A percentile compares a stretch with the other conserved stretches of the same genome.
These are phyloP conservation scores for Drosophila navojoa DNA, from an alignment of 1,140 invertebrate species.

Conservation along the genomic window DNA sequence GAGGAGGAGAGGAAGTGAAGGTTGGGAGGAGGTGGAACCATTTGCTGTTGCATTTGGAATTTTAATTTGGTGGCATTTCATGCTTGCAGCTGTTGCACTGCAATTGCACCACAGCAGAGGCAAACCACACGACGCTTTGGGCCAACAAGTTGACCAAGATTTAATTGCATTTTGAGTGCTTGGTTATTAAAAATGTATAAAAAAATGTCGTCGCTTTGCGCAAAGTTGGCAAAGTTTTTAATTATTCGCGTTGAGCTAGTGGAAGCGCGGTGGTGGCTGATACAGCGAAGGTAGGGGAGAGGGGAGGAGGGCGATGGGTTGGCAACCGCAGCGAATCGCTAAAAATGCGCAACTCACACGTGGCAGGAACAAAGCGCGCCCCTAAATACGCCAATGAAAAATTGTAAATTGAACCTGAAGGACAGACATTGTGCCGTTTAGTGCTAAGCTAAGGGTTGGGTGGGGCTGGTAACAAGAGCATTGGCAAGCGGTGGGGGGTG, in stretches of 20 bases:
- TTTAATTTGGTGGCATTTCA: conserved; percentile 75
- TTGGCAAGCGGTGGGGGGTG: not conserved
- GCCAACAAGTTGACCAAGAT: conserved; percentile 78
- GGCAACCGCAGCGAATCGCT: conserved; percentile 74
- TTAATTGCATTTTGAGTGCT: conserved; percentile 81
- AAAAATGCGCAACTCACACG: conserved; percentile 57
- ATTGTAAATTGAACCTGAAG: conserved; percentile 62
- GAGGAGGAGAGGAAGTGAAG: conserved; percentile 11
- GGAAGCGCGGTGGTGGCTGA: not conserved
- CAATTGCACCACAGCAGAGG: not conserved
- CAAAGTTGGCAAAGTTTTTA: conserved; percentile 66
- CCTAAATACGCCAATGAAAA: conserved; percentile 70
- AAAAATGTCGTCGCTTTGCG: conserved; percentile 44
- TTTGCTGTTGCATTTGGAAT: conserved; percentile 65
- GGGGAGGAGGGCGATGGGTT: not conserved
- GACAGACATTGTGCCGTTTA: conserved; percentile 12
- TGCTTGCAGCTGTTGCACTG: conserved; percentile 65
- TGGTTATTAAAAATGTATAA: conserved; percentile 76
- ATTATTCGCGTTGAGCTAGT: conserved; percentile 66
- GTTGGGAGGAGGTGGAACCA: not conserved
- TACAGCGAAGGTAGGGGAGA: no score
- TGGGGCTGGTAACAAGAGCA: not conserved
- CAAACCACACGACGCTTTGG: conserved; percentile 32
- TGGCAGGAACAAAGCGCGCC: conserved; percentile 42
- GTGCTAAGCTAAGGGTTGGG: conserved; percentile 1